Evolutionary conservation across 2,797 vertebrate species (phyloP).

Genomic region (Galagoides demidoff): DNA sequence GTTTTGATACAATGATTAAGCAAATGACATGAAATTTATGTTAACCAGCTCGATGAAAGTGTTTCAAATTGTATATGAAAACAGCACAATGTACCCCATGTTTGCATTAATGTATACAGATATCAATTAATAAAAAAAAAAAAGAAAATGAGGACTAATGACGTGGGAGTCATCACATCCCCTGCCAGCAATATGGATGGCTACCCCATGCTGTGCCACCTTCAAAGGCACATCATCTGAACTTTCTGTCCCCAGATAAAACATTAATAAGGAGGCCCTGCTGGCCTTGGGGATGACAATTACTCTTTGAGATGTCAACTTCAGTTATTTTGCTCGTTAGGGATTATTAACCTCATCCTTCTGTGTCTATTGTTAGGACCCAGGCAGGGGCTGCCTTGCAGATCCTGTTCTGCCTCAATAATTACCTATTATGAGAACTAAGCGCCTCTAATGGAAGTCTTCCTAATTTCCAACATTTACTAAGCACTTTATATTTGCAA

Average conservation of each 20-base stretch:
- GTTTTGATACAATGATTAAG: no score
- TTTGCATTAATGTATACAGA: no score
- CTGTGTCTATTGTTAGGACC: not conserved
- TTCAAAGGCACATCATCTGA: conserved; percentile 40
- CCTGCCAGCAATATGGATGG: not conserved
- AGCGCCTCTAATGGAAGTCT: not conserved
- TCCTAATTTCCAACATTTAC: not conserved
- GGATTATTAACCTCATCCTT: not conserved
- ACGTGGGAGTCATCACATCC: not conserved
- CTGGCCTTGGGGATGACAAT: not conserved
- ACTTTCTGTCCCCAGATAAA: conserved; percentile 34
- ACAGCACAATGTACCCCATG: no score
- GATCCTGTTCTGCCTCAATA: not conserved
- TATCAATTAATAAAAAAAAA: no score
- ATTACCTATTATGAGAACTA: not conserved
- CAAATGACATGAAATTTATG: no score
- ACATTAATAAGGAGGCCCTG: conserved; percentile 27
- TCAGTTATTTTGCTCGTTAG: not conserved
- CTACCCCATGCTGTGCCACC: not conserved
- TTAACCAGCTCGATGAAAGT: no score
- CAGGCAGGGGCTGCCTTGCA: not conserved
- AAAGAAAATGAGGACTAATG: not conserved
- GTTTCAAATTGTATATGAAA: no score
- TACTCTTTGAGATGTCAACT: not conserved
- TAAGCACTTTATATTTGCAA: not conserved